A percentile compares a stretch with the other conserved stretches of the same genome.
These are phyloP conservation scores for Micromesistius poutassou DNA, from an alignment of 2,797 vertebrate species.

Conservation along the genomic window DNA sequence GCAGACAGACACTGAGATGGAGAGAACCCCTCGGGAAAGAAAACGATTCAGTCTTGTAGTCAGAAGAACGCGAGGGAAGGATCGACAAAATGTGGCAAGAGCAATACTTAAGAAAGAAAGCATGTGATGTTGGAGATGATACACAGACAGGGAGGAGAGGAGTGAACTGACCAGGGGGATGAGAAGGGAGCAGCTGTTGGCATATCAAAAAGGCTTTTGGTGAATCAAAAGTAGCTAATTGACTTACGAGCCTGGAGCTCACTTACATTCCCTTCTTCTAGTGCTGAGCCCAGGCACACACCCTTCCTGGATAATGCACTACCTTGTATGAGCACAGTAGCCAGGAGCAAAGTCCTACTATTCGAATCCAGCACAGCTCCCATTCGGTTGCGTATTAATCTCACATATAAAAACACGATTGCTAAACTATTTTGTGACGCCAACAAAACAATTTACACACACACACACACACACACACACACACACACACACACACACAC, in stretches of 20 bases:
- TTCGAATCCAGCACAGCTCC: background rate
- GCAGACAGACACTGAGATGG: background rate
- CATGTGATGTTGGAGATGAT: background rate
- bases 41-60: background rate
- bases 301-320: conserved; percentile 3
- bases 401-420: background rate
- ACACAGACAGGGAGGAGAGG: background rate
- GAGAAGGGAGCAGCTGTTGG: background rate
- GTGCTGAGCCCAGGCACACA: background rate
- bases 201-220: background rate
- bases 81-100: background rate
- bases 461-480: background rate
- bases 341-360: background rate
- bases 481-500: too few relatives aligned
- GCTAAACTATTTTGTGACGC: background rate
- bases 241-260: conserved; percentile 50
- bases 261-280: conserved; percentile 34
- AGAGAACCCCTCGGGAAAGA: background rate
- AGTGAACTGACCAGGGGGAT: background rate
- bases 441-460: background rate
- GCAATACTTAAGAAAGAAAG: background rate
- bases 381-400: background rate
- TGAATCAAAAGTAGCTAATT: conserved; percentile 48
- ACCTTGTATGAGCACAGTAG: background rate
- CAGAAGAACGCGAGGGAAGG: background rate